Conservation (phyloP, 2,113 vertebrate species). For the Osmerus mordax region DNA sequence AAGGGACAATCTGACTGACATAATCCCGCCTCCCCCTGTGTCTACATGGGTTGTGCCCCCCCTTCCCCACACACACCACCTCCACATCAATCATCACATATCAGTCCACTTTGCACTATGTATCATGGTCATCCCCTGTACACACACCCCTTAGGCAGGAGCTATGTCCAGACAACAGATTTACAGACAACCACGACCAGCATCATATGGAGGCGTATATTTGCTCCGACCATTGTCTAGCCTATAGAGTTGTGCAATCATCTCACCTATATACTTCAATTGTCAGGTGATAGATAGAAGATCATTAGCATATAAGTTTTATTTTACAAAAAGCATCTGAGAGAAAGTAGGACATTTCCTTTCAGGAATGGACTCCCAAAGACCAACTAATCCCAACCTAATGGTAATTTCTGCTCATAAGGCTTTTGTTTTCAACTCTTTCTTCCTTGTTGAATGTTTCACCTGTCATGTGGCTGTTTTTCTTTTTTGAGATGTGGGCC, state of each 20-base stretch:
- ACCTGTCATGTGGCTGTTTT: not conserved
- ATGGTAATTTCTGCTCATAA: not conserved
- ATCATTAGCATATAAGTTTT: not conserved
- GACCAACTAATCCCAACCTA: not conserved
- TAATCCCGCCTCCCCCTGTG: conserved; percentile 5
- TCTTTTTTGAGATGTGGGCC: not conserved
- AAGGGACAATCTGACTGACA: conserved; percentile 47
- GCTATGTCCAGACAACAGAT: conserved; percentile 27
- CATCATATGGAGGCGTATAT: not conserved
- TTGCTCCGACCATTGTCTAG: conserved; percentile 7
- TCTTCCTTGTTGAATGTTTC: not conserved
- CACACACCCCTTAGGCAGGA: conserved; percentile 31
- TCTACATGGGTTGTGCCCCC: conserved; percentile 27
- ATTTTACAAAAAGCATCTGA: not conserved
- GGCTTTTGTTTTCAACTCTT: not conserved
- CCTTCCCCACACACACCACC: not conserved
- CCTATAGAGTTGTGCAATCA: not conserved
- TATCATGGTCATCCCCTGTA: conserved; percentile 23
- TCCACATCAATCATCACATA: conserved; percentile 31
- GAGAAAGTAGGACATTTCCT: not conserved
- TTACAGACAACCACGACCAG: not conserved
- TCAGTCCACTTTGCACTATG: conserved; percentile 46
- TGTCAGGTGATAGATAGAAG: not conserved
- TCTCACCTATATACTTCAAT: not conserved
- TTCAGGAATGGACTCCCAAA: conserved; percentile 18